A percentile compares a stretch with the other conserved stretches of the same genome.
phyloP scores from a whole-genome alignment of 1,140 invertebrate species.

The Caerostris extrusa region DNA sequence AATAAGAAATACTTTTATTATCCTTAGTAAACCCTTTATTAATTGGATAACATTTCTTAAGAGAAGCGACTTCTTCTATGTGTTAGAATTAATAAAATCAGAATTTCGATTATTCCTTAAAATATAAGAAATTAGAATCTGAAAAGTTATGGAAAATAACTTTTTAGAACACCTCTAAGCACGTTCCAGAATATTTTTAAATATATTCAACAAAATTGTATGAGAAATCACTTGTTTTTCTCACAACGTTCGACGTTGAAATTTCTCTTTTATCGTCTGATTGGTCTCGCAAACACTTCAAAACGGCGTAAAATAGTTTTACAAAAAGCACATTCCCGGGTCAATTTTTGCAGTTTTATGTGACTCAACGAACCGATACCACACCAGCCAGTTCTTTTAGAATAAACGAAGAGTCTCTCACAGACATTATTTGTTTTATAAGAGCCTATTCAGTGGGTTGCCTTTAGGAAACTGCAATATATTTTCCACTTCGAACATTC shows the following conservation, averaged over 20 bases:
- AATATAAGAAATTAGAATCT: too few species aligned
- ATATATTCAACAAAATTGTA: background rate
- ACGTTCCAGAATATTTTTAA: background rate
- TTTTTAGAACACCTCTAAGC: background rate
- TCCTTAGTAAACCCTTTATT: too few species aligned
- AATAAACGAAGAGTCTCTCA: background rate
- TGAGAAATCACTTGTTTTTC: background rate
- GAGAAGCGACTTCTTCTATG: too few species aligned
- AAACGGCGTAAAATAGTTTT: background rate
- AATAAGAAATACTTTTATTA: too few species aligned
- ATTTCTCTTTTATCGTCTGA: background rate
- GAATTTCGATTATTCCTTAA: too few species aligned
- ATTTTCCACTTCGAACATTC: background rate
- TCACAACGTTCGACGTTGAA: background rate
- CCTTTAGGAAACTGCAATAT: background rate
- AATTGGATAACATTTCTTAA: too few species aligned
- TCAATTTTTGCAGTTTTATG: background rate
- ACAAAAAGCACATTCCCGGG: background rate
- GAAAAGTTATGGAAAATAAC: too few species aligned
- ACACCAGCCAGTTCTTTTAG: background rate
- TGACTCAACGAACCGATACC: background rate
- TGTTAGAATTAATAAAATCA: too few species aligned
- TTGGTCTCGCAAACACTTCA: constrained; percentile 13
- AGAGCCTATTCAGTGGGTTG: background rate
- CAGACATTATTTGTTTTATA: background rate